Evolutionary conservation across 2,113 vertebrate species (phyloP), one percentile per base, ranked within the genome.

Genomic region (Zosterops lateralis): DNA sequence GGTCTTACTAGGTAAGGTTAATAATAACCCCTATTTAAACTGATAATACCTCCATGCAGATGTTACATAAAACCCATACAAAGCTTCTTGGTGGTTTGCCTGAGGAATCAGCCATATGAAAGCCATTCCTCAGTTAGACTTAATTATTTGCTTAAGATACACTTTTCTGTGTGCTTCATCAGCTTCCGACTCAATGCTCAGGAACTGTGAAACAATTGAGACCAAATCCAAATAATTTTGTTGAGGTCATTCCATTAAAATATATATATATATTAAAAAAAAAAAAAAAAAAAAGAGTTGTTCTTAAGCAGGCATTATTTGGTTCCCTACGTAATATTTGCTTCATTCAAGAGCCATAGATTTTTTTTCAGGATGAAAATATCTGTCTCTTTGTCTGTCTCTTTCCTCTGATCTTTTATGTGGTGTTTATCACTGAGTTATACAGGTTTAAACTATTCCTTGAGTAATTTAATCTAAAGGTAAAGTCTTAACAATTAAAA

Each of bases 21-120:
- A 74, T 56, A 78, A 71, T 36, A 75, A 6, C 22, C 31, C 53
- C 25, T 70, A 17, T 85, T 92, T 60, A 90, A 77, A 84, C 16
- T 34, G 24, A 25, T 67, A 67, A 67, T 89, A 87, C 44, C 25
- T 81, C 28, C 25, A 78, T 56, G 65, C 18, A 92, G 24, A 36
- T 91, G 53, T 78, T 87, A 71, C 7, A 7, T 84, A 89, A 92
- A 92, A 74, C 70, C 34, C 84, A 24, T 61, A 45, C 75, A 81
- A 84, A 89, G 0, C 42, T 95, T 83, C 56, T 36, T 89, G 32
- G 29, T 74, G 38, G 6, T 58, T 95, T 93, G 73, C 73, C 70
- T 87, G 80, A 91, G 73, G 89, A 91, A 53, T 36, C 32, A 40
- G 16, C 38, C 20, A 14, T 81, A 48, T 54, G 53, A 85, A 91